Evolutionary conservation across 2,113 vertebrate species (phyloP).

Genomic region (Osmerus mordax): DNA sequence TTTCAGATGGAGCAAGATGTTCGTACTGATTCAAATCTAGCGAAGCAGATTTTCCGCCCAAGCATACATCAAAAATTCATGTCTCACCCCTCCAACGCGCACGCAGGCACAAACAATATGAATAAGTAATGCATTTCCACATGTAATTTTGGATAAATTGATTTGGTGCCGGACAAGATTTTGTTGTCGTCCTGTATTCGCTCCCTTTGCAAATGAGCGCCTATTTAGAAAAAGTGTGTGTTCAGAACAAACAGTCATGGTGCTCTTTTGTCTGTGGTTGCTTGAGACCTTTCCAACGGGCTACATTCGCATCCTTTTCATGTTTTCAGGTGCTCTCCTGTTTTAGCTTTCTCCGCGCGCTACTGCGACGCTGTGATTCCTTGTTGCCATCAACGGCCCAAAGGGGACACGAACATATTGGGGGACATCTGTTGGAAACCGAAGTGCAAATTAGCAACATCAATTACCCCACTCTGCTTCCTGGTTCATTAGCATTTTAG

Average conservation of each 20-base stretch:
- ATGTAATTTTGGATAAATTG: slow-evolving; percentile 1
- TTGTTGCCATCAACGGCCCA: slow-evolving; percentile 20
- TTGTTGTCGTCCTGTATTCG: neutral
- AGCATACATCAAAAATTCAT: slow-evolving; percentile 20
- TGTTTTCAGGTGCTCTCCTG: slow-evolving; percentile 4
- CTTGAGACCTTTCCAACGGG: neutral
- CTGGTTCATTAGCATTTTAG: slow-evolving; percentile 37
- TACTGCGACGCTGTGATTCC: slow-evolving; percentile 12
- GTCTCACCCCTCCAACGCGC: slow-evolving; percentile 1
- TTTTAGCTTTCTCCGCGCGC: slow-evolving; percentile 1
- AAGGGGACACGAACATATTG: slow-evolving; percentile 40
- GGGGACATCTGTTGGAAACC: slow-evolving; percentile 35
- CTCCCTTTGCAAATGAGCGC: neutral
- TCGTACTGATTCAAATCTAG: neutral
- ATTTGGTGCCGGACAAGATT: neutral
- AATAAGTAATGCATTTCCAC: neutral
- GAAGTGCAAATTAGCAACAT: slow-evolving; percentile 33
- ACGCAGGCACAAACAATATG: slow-evolving; percentile 7
- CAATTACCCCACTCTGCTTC: slow-evolving; percentile 24
- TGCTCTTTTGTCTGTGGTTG: no score
- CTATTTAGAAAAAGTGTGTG: no score
- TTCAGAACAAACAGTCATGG: no score
- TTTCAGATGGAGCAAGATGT: slow-evolving; percentile 26
- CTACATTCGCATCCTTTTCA: neutral
- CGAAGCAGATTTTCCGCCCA: slow-evolving; percentile 8